These are phyloP conservation scores for Chrysochloris asiatica DNA, from an alignment of 2,113 vertebrate genomes.

Conservation along the genomic window DNA sequence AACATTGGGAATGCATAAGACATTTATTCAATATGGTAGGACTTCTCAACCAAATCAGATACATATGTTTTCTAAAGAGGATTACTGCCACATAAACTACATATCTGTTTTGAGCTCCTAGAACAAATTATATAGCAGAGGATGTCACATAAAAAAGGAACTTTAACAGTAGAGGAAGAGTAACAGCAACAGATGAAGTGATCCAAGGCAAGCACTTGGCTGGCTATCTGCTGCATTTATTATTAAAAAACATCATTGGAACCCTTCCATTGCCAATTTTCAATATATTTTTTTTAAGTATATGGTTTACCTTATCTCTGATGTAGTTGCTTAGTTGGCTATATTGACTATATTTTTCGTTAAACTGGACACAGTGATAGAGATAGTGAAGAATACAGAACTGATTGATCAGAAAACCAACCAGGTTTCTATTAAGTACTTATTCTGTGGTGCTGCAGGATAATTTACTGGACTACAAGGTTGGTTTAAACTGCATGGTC, in stretches of 20 bases:
- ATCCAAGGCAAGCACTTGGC: background rate
- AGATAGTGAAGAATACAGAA: background rate
- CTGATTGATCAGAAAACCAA: background rate
- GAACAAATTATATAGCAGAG: background rate
- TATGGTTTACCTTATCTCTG: background rate
- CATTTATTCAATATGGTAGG: background rate
- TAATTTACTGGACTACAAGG: no score
- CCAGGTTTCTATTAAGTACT: slow-evolving; percentile 5
- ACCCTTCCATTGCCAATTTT: slow-evolving; percentile 11
- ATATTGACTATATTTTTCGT: background rate
- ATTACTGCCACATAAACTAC: background rate
- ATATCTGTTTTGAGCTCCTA: slow-evolving; percentile 1
- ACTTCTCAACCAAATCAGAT: background rate
- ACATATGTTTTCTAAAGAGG: slow-evolving; percentile 2
- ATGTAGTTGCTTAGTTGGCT: background rate
- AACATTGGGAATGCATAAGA: background rate
- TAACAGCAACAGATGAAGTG: background rate
- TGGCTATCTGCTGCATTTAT: background rate
- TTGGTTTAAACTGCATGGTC: no score
- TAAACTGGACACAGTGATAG: background rate
- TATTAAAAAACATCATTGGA: background rate
- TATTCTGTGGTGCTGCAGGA: background rate
- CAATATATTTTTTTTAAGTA: slow-evolving; percentile 13
- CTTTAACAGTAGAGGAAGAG: background rate
- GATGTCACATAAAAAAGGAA: background rate